These are phyloP conservation scores for Lordiphosa andalusiaca DNA, from an alignment of 2,888 invertebrate genomes.

Conservation along the genomic window DNA sequence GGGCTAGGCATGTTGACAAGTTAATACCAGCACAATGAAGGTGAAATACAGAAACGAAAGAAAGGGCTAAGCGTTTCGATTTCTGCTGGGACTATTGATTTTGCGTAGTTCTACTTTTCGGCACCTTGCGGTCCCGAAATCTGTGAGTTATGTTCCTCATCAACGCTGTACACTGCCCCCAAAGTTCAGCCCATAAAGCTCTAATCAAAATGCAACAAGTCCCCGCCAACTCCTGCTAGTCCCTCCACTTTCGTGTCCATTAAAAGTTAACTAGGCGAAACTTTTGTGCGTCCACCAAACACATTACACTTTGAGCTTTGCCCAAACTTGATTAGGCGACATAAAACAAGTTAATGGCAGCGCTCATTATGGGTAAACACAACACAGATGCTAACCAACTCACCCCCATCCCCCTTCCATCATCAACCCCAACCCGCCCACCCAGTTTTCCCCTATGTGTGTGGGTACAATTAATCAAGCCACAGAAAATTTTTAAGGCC, in stretches of 20 bases:
- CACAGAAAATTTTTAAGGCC: conserved; percentile 53
- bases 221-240: too few species aligned
- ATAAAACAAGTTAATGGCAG: conserved; percentile 69
- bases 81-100: too few species aligned
- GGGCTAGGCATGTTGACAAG: conserved; percentile 17
- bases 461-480: conserved; percentile 59
- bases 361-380: conserved; percentile 46
- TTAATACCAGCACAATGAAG: too few species aligned
- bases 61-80: too few species aligned
- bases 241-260: background rate
- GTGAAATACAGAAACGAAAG: too few species aligned
- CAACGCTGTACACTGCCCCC: too few species aligned
- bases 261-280: conserved; percentile 3
- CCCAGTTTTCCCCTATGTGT: background rate
- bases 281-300: conserved; percentile 2
- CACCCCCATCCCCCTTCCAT: background rate
- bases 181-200: too few species aligned
- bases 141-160: too few species aligned
- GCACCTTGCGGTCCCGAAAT: too few species aligned
- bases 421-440: background rate
- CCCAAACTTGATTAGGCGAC: conserved; percentile 54
- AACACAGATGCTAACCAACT: conserved; percentile 29
- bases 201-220: too few species aligned
- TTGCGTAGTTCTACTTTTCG: too few species aligned
- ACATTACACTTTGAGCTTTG: conserved; percentile 13